phyloP scores from a whole-genome alignment of 2,888 invertebrate genomes.

The Ephialtes manifestator region DNA sequence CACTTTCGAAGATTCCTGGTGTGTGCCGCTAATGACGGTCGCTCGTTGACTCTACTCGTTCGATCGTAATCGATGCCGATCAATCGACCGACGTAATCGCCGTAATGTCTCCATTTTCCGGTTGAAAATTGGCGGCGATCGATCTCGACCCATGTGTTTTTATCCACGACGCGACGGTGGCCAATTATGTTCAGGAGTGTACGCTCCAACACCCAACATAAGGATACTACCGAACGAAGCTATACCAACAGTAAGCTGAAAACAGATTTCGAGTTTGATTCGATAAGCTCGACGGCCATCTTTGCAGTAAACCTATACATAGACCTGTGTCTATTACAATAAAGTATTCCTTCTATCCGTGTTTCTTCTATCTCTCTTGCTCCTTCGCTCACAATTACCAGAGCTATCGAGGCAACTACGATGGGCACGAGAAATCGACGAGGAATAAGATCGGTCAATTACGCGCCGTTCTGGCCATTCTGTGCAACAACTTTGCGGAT shows the following conservation, averaged over 20 bases:
- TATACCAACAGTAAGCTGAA: constrained; percentile 23
- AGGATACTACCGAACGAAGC: constrained; percentile 8
- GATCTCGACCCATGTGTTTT: constrained; percentile 26
- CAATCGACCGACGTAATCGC: constrained; percentile 22
- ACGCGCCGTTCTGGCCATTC: constrained; percentile 60
- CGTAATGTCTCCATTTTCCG: constrained; percentile 73
- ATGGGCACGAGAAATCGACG: constrained; percentile 55
- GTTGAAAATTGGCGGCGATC: constrained; percentile 65
- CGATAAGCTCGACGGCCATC: constrained; percentile 59
- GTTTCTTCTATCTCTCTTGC: constrained; percentile 15
- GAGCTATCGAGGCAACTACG: constrained; percentile 72
- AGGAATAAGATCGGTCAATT: constrained; percentile 76
- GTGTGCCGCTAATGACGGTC: constrained; percentile 16
- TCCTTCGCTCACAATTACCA: constrained; percentile 69
- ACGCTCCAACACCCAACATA: constrained; percentile 1
- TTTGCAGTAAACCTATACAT: background rate
- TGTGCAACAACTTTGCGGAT: constrained; percentile 52
- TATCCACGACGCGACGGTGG: constrained; percentile 14
- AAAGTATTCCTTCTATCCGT: constrained; percentile 17
- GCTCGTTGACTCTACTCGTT: constrained; percentile 11
- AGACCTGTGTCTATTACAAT: background rate
- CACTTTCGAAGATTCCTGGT: background rate
- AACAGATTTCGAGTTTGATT: constrained; percentile 71
- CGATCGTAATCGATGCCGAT: constrained; percentile 62
- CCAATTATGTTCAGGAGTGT: background rate